A percentile compares a stretch with the other conserved stretches of the same genome.
Conservation (phyloP, 2,113 vertebrate genomes). For the Lophotis ruficrista region DNA sequence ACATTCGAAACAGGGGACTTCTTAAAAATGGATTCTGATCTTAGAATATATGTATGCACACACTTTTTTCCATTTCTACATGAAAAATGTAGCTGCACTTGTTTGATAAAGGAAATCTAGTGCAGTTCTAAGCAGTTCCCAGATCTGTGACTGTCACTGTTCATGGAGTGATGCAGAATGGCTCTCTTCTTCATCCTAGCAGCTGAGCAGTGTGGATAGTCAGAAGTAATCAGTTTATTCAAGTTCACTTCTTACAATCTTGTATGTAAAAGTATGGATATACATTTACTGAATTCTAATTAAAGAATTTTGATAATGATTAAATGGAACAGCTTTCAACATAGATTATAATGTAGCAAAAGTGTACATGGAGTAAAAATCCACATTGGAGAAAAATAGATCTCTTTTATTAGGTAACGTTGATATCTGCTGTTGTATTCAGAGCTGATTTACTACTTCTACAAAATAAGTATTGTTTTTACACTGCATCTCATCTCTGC, state of each 20-base stretch:
- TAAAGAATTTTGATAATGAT: neutral
- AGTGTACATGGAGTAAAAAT: neutral
- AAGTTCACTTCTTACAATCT: neutral
- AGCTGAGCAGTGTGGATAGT: neutral
- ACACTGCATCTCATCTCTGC: neutral
- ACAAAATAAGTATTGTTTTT: neutral
- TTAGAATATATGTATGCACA: neutral
- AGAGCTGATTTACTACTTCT: neutral
- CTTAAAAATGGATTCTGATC: neutral
- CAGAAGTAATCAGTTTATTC: neutral
- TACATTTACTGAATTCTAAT: neutral
- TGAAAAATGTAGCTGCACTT: neutral
- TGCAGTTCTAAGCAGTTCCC: neutral
- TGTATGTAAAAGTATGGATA: neutral
- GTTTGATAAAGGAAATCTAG: neutral
- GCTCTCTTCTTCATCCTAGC: neutral
- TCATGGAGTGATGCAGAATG: neutral
- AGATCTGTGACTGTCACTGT: neutral
- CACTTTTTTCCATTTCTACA: neutral
- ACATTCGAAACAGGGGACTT: neutral
- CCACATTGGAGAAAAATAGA: neutral
- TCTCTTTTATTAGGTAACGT: neutral
- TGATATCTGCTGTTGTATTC: neutral
- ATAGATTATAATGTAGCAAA: neutral
- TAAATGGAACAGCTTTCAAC: neutral